These are phyloP conservation scores for Chromobotia macracanthus DNA, from an alignment of 2,797 vertebrate genomes.

Conservation along the genomic window DNA sequence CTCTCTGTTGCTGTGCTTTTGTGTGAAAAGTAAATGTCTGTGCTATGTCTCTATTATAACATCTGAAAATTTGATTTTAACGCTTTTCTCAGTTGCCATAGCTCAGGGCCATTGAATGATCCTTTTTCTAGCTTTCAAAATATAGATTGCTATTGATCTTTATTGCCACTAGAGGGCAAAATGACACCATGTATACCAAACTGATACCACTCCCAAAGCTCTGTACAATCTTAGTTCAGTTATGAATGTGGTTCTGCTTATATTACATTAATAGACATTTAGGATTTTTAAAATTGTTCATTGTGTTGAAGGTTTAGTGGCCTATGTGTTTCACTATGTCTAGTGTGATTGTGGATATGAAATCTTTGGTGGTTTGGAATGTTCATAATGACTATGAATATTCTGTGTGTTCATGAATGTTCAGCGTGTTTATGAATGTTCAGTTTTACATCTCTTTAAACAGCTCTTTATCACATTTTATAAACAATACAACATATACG, in stretches of 20 bases:
- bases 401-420: not conserved
- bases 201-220: not conserved
- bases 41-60: not conserved
- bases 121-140: too few species aligned
- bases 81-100: too few species aligned
- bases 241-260: not conserved
- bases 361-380: too few species aligned
- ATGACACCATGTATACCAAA: not conserved
- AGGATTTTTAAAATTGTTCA: not conserved
- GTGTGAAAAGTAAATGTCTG: not conserved
- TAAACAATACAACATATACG: too few species aligned
- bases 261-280: not conserved
- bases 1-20: not conserved
- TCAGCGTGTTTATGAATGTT: not conserved
- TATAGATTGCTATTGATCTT: not conserved
- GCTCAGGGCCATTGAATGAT: too few species aligned
- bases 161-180: constrained; percentile 4
- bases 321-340: too few species aligned
- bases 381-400: too few species aligned
- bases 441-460: not conserved
- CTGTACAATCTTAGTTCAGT: not conserved
- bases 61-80: too few species aligned
- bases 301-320: not conserved
- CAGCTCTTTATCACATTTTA: too few species aligned
- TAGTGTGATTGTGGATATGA: not conserved